These are phyloP conservation scores for Littorina saxatilis DNA, from an alignment of 1,140 invertebrate species.

Conservation along the genomic window DNA sequence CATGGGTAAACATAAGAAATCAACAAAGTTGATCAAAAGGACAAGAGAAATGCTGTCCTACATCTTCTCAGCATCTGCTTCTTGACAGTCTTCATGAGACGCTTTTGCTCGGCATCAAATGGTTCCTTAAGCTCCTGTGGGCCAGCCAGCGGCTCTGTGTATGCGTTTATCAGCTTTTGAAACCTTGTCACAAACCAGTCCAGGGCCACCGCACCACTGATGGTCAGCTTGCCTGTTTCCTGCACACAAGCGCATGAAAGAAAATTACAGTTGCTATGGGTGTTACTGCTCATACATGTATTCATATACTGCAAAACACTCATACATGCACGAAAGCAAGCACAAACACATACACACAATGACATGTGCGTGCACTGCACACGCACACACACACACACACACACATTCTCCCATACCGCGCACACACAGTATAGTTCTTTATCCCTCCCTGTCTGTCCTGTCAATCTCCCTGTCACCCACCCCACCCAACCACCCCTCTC, in stretches of 20 bases:
- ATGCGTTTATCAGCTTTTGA: constrained; percentile 14
- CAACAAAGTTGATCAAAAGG: not conserved
- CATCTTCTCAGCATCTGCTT: not conserved
- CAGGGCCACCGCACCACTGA: constrained; percentile 30
- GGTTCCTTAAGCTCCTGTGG: constrained; percentile 7
- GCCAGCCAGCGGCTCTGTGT: not conserved
- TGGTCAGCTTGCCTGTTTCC: constrained; percentile 28
- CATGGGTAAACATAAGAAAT: no score
- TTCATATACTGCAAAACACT: no score
- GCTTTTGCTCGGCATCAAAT: constrained; percentile 25
- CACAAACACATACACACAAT: not conserved
- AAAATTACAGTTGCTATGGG: no score
- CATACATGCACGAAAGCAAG: not conserved
- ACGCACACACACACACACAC: not conserved
- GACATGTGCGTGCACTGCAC: not conserved
- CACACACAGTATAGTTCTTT: no score
- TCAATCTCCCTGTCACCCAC: no score
- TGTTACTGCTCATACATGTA: no score
- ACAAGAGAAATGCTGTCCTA: no score
- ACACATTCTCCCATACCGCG: not conserved
- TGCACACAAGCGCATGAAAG: no score
- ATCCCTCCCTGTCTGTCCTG: no score
- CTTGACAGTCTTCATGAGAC: not conserved
- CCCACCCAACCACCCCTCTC: no score
- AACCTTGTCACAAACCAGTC: constrained; percentile 40